Conservation (phyloP, 2,797 vertebrate species). For the Argentina silus region DNA sequence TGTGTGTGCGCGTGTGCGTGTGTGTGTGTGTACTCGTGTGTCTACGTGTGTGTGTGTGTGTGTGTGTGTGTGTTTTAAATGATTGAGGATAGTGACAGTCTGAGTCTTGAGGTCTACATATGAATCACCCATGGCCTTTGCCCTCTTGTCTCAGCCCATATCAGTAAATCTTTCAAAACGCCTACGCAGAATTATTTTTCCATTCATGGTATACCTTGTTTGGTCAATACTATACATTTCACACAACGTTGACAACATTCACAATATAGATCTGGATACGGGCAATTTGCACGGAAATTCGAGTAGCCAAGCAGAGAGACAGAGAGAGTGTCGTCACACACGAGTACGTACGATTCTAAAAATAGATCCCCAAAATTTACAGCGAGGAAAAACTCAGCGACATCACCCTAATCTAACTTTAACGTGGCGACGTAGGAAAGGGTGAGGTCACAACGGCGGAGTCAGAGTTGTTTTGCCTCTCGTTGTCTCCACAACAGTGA, state of each 20-base stretch:
- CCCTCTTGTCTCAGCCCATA: constrained; percentile 18
- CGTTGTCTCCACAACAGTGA: constrained; percentile 20
- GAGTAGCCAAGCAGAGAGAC: no score
- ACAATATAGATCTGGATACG: no score
- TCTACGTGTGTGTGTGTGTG: constrained; percentile 15
- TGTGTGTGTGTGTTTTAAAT: constrained; percentile 23
- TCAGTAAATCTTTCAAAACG: constrained; percentile 51
- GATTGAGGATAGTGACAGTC: no score
- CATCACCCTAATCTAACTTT: constrained; percentile 10
- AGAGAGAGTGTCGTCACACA: no score
- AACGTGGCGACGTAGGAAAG: constrained; percentile 11
- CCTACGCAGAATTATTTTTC: constrained; percentile 5
- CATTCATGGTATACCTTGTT: constrained; percentile 1
- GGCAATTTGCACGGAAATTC: no score
- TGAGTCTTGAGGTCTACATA: constrained; percentile 2
- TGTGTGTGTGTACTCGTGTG: constrained; percentile 14
- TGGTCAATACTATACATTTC: no score
- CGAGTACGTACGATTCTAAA: not conserved
- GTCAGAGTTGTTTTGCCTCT: constrained; percentile 2
- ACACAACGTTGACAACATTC: no score
- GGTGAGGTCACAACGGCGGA: not conserved
- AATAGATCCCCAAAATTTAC: not conserved
- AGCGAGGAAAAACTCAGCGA: not conserved
- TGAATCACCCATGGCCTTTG: constrained; percentile 49
- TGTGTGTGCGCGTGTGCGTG: constrained; percentile 13